Conservation (phyloP, 2,797 vertebrate species). For the Sebastes oblongus region DNA sequence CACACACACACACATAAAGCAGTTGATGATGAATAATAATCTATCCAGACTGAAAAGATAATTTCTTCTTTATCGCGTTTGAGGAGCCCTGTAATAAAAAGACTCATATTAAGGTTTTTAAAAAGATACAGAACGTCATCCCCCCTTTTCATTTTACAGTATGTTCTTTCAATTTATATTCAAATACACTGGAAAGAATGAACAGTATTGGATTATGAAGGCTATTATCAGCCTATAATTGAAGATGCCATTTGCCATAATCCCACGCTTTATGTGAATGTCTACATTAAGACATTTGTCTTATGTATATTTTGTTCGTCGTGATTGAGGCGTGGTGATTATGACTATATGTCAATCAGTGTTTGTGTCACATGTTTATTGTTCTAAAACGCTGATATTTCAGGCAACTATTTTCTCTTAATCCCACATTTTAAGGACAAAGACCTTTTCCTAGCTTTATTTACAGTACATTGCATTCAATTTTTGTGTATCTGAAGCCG, state of each 20-base stretch:
- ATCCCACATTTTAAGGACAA: too few species aligned
- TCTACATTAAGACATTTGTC: conserved; percentile 10
- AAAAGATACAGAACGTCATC: neutral
- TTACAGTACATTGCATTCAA: too few species aligned
- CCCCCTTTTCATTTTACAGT: neutral
- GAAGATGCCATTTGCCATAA: neutral
- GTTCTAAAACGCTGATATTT: too few species aligned
- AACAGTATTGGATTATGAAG: conserved; percentile 3
- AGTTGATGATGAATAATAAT: conserved; percentile 22
- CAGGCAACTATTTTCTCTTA: too few species aligned
- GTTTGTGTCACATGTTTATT: too few species aligned
- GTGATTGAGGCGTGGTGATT: neutral
- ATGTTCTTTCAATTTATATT: conserved; percentile 31
- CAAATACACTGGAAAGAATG: conserved; percentile 1
- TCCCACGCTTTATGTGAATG: neutral
- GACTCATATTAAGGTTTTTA: neutral
- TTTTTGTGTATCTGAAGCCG: too few species aligned
- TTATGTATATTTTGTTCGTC: neutral
- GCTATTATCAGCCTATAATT: conserved; percentile 19
- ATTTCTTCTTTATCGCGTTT: conserved; percentile 18
- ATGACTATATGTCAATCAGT: neutral
- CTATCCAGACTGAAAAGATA: conserved; percentile 4
- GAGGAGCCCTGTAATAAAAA: conserved; percentile 8
- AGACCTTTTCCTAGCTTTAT: too few species aligned
- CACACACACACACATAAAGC: neutral